Base-by-base conservation (phyloP, 2,797 vertebrate genomes). In the Lutjanus campechanus region DNA sequence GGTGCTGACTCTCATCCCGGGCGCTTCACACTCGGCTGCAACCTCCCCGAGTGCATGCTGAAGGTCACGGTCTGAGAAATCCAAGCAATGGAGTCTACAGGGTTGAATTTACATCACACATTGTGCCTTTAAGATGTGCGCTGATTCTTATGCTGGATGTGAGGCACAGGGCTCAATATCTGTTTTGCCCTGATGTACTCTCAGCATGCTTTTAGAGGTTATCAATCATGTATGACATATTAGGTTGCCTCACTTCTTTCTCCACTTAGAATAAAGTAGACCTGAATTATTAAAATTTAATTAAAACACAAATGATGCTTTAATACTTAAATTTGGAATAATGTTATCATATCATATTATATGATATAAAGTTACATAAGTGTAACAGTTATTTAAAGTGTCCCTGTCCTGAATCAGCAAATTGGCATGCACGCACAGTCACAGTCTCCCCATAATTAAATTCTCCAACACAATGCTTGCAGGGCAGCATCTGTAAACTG, bases 191-290 rank as follows among this genome's bases (percentile, higher is more conserved):
- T 73, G 22, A 73, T 67, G 70, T 22, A 44, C 77, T 85, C 73
- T 89, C 73, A 79, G 65, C 63, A 47, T 51, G 79, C 69, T 85
- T 82, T 88, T 84, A 76, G 53, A 63, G 66, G 71, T 85, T 50
- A 85, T 82, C 77, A 85, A 76, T 91, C 71, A 88, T 85, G 69
- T 62, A 77, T 77, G 76, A 84, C 68, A 72, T 71, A 67, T 84
- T 73, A 73, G 61, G 66, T 77, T 70, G 46, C 44, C 43, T 63
- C 12, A 9, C 80, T 81, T 81, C 72, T 64, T 47, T 66, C 49
- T 81, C 54, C 71, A 50, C 66, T 55, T 25, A 69, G 1, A 86
- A 79, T 79, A 55, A 53, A 63, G 50, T 17, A 41, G 59, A 70
- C 62, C 63, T 73, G 54, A 55, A 29, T 74, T 67, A 79, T 81